Evolutionary conservation across 2,888 invertebrate species (phyloP).

Genomic region (Neocrepidodera transversa): DNA sequence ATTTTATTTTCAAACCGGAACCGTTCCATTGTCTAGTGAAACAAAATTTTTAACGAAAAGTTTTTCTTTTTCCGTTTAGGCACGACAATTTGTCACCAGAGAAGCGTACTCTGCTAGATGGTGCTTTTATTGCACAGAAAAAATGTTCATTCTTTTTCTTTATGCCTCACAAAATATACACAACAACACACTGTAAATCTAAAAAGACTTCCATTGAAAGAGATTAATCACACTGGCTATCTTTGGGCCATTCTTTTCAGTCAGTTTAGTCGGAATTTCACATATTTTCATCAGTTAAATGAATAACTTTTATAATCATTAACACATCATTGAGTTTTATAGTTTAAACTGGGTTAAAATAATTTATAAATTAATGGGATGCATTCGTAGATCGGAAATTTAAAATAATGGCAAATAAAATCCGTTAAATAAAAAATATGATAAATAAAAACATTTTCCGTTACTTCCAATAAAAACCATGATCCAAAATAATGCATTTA

Average conservation of each 20-base stretch:
- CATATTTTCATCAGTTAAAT: constrained; percentile 19
- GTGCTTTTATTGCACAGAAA: constrained; percentile 17
- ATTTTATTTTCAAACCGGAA: constrained; percentile 2
- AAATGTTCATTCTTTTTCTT: constrained; percentile 24
- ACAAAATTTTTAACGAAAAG: constrained; percentile 17
- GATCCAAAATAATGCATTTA: too few species aligned
- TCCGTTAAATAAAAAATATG: too few species aligned
- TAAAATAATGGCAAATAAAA: too few species aligned
- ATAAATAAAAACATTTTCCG: too few species aligned
- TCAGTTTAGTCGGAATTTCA: constrained; percentile 12
- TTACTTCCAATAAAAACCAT: too few species aligned
- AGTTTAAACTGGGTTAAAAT: too few species aligned
- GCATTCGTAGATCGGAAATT: too few species aligned
- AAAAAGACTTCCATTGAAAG: constrained; percentile 21
- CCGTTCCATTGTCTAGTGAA: constrained; percentile 16
- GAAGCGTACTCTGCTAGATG: constrained; percentile 25
- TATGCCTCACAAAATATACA: constrained; percentile 16
- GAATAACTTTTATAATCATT: constrained; percentile 21
- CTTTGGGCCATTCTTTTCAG: constrained; percentile 21
- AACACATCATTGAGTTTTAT: too few species aligned
- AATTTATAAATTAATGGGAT: too few species aligned
- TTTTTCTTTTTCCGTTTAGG: constrained; percentile 24
- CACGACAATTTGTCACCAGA: constrained; percentile 23
- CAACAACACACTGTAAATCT: constrained; percentile 27
- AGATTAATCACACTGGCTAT: constrained; percentile 24